Evolutionary conservation across 2,113 vertebrate genomes (phyloP).

Genomic region (Bubo scandiacus): DNA sequence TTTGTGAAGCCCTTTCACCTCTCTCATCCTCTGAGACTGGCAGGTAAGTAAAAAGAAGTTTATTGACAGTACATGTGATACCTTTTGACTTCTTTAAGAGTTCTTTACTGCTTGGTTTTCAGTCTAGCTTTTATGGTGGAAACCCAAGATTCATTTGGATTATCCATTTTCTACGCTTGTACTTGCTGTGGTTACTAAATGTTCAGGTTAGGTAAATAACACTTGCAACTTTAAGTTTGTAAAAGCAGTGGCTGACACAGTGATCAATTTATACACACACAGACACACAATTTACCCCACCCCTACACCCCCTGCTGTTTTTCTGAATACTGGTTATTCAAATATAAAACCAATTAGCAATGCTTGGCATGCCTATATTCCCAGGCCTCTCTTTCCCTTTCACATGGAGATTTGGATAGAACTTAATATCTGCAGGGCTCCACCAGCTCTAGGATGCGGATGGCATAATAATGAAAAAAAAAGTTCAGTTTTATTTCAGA

Average conservation of each 20-base stretch:
- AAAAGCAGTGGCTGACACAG: background rate
- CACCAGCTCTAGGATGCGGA: background rate
- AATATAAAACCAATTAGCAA: background rate
- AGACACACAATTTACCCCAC: fast-evolving
- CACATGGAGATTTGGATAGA: background rate
- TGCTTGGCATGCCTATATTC: background rate
- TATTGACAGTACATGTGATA: background rate
- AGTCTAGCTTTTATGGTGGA: background rate
- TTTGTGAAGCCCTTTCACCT: background rate
- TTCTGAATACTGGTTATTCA: background rate
- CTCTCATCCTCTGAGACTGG: background rate
- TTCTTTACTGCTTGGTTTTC: background rate
- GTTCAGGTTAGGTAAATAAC: background rate
- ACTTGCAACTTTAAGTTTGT: background rate
- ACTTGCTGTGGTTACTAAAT: background rate
- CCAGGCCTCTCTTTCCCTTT: background rate
- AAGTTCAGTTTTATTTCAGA: background rate
- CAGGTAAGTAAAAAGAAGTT: background rate
- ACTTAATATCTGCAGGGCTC: background rate
- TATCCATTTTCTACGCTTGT: background rate
- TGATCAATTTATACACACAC: background rate
- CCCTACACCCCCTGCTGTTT: fast-evolving
- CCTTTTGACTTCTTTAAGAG: background rate
- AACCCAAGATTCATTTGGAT: background rate
- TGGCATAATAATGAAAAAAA: background rate